phyloP scores from a whole-genome alignment of 2,113 vertebrate species.

The Hippocampus comes region DNA sequence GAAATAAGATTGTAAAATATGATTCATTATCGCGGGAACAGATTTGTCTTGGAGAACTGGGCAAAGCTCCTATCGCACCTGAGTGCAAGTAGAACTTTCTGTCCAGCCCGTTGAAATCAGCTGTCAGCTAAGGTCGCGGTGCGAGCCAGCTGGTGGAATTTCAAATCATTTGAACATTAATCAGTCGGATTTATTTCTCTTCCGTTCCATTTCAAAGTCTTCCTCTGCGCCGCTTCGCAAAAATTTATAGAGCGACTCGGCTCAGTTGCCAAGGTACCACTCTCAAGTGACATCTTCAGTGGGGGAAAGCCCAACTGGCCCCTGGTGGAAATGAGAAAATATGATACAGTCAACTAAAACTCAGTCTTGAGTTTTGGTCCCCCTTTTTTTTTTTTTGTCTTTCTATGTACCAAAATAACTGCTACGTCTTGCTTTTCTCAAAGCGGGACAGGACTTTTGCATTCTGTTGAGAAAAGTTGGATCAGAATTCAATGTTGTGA shows the following conservation, averaged over 20 bases:
- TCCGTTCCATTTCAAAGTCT: conserved; percentile 31
- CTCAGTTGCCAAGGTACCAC: conserved; percentile 56
- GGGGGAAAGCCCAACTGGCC: conserved; percentile 20
- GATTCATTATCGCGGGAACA: conserved; percentile 14
- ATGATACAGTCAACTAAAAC: background rate
- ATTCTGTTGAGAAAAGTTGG: background rate
- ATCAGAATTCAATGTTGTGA: background rate
- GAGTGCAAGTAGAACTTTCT: conserved; percentile 10
- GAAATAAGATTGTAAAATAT: conserved; percentile 16
- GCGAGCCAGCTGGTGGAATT: conserved; percentile 21
- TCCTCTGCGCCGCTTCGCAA: conserved; percentile 31
- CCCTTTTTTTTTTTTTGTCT: background rate
- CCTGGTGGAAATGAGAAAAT: conserved; percentile 14
- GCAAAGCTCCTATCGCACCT: no score
- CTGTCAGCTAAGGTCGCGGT: conserved; percentile 42
- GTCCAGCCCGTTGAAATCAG: conserved; percentile 29
- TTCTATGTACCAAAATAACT: background rate
- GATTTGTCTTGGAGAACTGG: conserved; percentile 23
- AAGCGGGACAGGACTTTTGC: background rate
- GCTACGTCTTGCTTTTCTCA: background rate
- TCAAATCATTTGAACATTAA: conserved; percentile 6
- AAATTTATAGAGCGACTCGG: conserved; percentile 70
- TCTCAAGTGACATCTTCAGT: conserved; percentile 76
- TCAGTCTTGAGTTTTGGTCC: background rate
- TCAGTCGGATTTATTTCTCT: conserved; percentile 35